phyloP scores from a whole-genome alignment of 2,888 invertebrate genomes.

The Odontocolon sp. region DNA sequence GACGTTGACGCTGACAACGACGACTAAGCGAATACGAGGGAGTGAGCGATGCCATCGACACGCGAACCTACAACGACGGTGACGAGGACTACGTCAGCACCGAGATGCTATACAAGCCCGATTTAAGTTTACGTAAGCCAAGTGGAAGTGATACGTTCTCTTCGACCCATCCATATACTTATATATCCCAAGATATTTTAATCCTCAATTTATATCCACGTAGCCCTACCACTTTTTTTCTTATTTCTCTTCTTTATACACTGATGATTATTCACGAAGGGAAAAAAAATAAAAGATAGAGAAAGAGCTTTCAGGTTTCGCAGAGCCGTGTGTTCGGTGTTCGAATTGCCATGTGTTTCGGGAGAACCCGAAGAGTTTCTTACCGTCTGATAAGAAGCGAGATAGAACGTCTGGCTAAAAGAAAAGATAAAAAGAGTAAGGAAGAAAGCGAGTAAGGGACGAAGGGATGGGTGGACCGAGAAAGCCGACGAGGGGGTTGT shows the following conservation, averaged over 20 bases:
- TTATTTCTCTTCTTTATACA: neutral
- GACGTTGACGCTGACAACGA: slow-evolving; percentile 31
- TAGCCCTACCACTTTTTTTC: too few relatives aligned
- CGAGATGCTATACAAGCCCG: slow-evolving; percentile 37
- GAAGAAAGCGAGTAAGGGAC: slow-evolving; percentile 29
- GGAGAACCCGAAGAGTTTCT: neutral
- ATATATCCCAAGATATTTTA: neutral
- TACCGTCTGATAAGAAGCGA: neutral
- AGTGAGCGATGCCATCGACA: slow-evolving; percentile 59
- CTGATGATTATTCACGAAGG: neutral
- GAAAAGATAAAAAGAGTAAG: slow-evolving; percentile 23
- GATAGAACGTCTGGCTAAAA: slow-evolving; percentile 2
- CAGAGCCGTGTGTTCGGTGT: too few relatives aligned
- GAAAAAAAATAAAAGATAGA: too few relatives aligned
- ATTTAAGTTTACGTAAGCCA: slow-evolving; percentile 55
- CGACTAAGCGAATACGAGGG: slow-evolving; percentile 7
- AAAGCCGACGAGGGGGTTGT: slow-evolving; percentile 64
- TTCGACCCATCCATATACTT: neutral
- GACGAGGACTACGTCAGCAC: slow-evolving; percentile 45
- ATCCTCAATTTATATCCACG: neutral
- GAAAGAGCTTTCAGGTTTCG: too few relatives aligned
- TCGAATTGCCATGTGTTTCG: slow-evolving; percentile 3
- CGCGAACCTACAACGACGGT: slow-evolving; percentile 48
- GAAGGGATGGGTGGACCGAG: slow-evolving; percentile 52
- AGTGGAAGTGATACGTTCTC: neutral